Percentiles rank a stretch among this genome's conserved stretches.
Conservation (phyloP, 2,113 vertebrate species). For the Halichoeres trimaculatus region DNA sequence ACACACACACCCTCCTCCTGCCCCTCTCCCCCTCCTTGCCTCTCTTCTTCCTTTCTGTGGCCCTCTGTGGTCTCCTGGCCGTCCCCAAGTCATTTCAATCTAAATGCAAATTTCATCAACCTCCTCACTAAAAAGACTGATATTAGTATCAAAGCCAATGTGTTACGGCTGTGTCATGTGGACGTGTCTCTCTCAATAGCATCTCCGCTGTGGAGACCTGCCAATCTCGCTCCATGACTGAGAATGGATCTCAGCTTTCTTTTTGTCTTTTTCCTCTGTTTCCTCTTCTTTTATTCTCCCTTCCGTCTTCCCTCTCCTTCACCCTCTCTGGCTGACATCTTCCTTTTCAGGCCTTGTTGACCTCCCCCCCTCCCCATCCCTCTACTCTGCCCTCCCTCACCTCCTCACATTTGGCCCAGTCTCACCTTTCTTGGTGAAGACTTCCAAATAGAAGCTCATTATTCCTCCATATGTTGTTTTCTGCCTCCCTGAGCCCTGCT, state of each 20-base stretch:
- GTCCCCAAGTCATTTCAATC: conserved; percentile 81
- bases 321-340: conserved; percentile 4
- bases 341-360: conserved; percentile 40
- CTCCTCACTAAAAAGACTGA: conserved; percentile 78
- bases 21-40: conserved; percentile 3
- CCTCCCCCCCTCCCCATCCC: conserved; percentile 35
- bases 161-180: conserved; percentile 59
- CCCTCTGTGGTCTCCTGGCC: conserved; percentile 73
- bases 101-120: conserved; percentile 84
- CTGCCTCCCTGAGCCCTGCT: conserved; percentile 47
- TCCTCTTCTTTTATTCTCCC: too few relatives aligned
- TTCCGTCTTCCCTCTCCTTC: background rate
- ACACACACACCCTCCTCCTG: conserved; percentile 19
- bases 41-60: conserved; percentile 50
- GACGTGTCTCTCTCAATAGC: conserved; percentile 66
- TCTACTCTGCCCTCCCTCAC: conserved; percentile 22
- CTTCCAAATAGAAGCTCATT: conserved; percentile 67
- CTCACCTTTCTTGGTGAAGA: conserved; percentile 55
- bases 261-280: conserved; percentile 13
- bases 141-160: conserved; percentile 80
- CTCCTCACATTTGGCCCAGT: conserved; percentile 43
- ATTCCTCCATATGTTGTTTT: conserved; percentile 69
- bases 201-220: conserved; percentile 53
- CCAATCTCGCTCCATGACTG: conserved; percentile 52
- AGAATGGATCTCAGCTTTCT: conserved; percentile 51